Base-by-base conservation (phyloP, 2,113 vertebrate species). In the Epinephelus moara region DNA sequence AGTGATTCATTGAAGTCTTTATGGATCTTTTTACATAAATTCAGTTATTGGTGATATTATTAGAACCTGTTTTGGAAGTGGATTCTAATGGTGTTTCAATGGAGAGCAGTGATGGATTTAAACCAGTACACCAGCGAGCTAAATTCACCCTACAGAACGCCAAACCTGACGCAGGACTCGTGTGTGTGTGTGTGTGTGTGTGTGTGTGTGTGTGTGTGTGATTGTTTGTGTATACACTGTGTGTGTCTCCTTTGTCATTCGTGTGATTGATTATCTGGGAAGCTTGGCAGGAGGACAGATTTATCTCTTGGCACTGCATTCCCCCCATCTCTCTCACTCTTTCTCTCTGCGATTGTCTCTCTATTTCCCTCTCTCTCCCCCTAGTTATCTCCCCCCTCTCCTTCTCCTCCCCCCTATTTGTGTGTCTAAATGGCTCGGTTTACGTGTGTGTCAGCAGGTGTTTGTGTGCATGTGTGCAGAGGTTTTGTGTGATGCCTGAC, bases 181-280 rank as follows among this genome's bases (percentile, higher is more conserved):
- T 18, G 74, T 56, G 67, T 75, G 72, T 81, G 75, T 87, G 66
- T 87, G 86, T 64, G 70, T 64, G 79, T 76, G 79, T 86, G 84
- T 40, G 63, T 87, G 86, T 91, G 85, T 86, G 69, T 90, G 69
- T 88, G 83, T 62, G 70, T 66, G 78, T 77, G 78, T 84, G 83
- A 67, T 55, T 84, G 82, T 85, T 75, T 80, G 81, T 91, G 86
- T 86, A 70, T 74, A 77, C 70, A 50, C 47, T 56, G 70, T 87
- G 85, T 91, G 88, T 86, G 71, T 89, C 81, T 88, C 89, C 76
- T 88, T 92, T 95, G 94, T 94, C 94, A 95, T 94, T 93, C 70
- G 64, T 94, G 93, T 95, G 90, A 95, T 95, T 95, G 95, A 95
- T 95, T 95, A 95, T 94, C 91, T 91, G 40, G 85, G 85, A 90